Evolutionary conservation across 2,888 invertebrate genomes (phyloP).

Genomic region (Callyntrura guangdongensis): DNA sequence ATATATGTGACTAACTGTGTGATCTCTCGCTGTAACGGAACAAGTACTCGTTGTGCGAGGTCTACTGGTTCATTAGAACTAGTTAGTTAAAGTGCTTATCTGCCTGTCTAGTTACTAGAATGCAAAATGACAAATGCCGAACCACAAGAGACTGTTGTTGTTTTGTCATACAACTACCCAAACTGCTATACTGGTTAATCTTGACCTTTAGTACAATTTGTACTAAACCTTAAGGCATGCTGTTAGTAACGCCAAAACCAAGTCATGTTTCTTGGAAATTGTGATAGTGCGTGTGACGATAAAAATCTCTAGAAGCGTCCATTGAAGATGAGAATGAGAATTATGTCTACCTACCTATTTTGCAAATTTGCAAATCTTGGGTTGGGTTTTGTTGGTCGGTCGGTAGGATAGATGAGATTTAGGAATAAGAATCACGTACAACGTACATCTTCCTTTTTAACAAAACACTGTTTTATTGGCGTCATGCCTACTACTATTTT

Average conservation of each 20-base stretch:
- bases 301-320: not conserved
- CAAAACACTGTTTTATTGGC: too few species aligned
- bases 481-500: too few species aligned
- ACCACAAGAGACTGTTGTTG: not conserved
- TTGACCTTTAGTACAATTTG: conserved; percentile 52
- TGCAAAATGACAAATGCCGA: not conserved
- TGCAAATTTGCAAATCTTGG: too few species aligned
- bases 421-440: too few species aligned
- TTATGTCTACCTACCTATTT: not conserved
- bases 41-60: conserved; percentile 47
- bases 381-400: not conserved
- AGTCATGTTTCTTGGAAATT: conserved; percentile 11
- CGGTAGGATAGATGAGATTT: too few species aligned
- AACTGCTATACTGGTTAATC: conserved; percentile 11
- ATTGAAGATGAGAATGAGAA: conserved; percentile 20
- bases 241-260: not conserved
- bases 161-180: not conserved
- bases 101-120: not conserved
- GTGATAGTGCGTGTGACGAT: not conserved
- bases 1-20: not conserved
- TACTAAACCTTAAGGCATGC: conserved; percentile 21
- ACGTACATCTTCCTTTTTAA: too few species aligned
- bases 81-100: not conserved
- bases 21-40: not conserved
- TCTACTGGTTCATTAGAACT: conserved; percentile 52